Conservation (phyloP, 2,797 vertebrate species). For the Telmatherina bonti region DNA sequence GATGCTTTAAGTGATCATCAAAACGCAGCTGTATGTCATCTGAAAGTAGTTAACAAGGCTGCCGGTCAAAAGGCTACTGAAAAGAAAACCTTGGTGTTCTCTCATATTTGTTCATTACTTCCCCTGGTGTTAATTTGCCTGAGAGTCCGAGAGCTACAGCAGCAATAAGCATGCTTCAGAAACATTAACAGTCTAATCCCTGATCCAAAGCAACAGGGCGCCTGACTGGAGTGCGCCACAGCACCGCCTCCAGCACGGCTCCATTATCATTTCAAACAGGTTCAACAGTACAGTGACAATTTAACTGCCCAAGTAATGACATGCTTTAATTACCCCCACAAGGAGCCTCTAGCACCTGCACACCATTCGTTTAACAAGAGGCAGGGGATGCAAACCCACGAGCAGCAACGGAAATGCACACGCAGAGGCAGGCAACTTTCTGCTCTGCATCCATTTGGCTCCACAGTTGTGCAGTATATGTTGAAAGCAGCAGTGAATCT, state of each 20-base stretch:
- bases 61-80: conserved; percentile 1
- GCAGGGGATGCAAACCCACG: conserved; percentile 40
- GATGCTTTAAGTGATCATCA: neutral
- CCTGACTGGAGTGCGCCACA: conserved; percentile 46
- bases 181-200: conserved; percentile 63
- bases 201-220: conserved; percentile 57
- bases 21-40: neutral
- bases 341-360: conserved; percentile 83
- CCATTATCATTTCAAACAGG: conserved; percentile 89
- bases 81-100: neutral
- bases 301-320: conserved; percentile 87
- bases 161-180: conserved; percentile 47
- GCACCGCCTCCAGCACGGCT: conserved; percentile 71
- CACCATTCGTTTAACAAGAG: conserved; percentile 71
- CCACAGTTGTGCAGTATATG: neutral
- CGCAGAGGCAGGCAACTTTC: neutral
- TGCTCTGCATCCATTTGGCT: neutral
- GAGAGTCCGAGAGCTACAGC: conserved; percentile 19
- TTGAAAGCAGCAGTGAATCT: neutral
- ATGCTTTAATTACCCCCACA: conserved; percentile 85
- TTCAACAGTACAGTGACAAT: conserved; percentile 86
- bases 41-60: neutral
- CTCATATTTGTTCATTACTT: conserved; percentile 25
- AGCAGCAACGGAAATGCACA: conserved; percentile 9
- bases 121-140: conserved; percentile 29